Base-by-base conservation (phyloP, 2,888 invertebrate genomes). In the Clostera curtula region DNA sequence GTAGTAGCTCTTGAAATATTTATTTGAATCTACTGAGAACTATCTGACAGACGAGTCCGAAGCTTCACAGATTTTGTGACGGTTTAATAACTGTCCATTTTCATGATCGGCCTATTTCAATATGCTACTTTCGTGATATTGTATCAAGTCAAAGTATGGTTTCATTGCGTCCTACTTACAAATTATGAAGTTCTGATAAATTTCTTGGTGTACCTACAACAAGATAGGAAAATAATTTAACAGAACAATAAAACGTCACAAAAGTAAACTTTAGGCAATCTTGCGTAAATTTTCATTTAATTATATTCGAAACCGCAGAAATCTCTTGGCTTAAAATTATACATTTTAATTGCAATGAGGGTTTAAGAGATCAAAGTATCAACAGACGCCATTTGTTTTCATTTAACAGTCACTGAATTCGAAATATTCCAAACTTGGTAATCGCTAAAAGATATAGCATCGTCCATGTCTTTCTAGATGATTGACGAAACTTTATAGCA, bases 351-450 rank as follows among this genome's bases (percentile, higher is more conserved):
- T 26, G 28, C 12, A 27, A 19, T 10, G 14, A 35, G 25, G 15
- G 23, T 38, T 29, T 17, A 36, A 36, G 17, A 27, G 32, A 32
- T 34, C 16, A 30, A 28, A 26, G 27, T 31, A 31, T 41, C 25
- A 34, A 25, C 24, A 32, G 24, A 23, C 15, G 21, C 24, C 36
- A 40, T 36, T 36, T 23, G 40, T 42, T 40, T 27, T 32, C 36
- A 40, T 43, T 43, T 31, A 34, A 12, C 21, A 20, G 25, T 26
- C 6, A 31, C 29, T 19, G 16, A 10, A 19, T 27, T 27, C 19
- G 6, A 17, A 17, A 12, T 34, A 21, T 15, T 14, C 21, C 29
- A 19, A 28, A 22, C 24, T 19, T 34, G 21, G 7, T 35, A 29
- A 30, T 31, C 18, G 32, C 36, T n/a, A n/a, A n/a, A n/a, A n/a